phyloP scores from a whole-genome alignment of 2,113 vertebrate species.

The Campylomormyrus tamandua region DNA sequence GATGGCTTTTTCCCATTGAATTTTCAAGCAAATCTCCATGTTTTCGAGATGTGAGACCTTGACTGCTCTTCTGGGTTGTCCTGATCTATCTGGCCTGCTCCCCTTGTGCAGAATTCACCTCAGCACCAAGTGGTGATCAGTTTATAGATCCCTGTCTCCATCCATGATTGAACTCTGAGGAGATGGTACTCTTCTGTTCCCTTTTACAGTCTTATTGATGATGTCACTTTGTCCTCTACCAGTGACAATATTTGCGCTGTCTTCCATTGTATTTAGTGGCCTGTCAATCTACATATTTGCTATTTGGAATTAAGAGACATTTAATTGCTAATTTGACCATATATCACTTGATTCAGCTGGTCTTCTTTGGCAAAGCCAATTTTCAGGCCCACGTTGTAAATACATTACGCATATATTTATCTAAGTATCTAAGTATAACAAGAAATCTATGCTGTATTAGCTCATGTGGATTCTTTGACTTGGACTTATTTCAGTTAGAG shows the following conservation, averaged over 20 bases:
- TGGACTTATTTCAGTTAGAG: neutral
- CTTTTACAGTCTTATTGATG: neutral
- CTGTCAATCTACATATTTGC: neutral
- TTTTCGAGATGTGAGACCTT: neutral
- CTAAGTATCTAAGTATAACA: neutral
- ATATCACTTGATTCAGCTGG: neutral
- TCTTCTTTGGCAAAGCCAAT: neutral
- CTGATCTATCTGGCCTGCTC: neutral
- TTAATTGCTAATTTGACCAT: neutral
- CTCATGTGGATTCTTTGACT: neutral
- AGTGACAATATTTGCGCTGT: neutral
- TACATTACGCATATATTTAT: neutral
- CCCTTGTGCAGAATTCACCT: neutral
- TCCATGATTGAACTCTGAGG: neutral
- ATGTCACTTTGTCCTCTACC: neutral
- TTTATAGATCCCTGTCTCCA: neutral
- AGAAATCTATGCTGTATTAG: neutral
- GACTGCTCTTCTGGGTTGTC: neutral
- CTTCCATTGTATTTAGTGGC: neutral
- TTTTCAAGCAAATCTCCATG: no score
- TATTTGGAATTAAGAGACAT: neutral
- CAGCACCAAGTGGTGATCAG: neutral
- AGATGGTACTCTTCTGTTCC: neutral
- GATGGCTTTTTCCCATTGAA: no score
- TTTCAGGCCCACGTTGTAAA: neutral